Base-by-base conservation (phyloP, 2,888 invertebrate species). In the Seira musarum region DNA sequence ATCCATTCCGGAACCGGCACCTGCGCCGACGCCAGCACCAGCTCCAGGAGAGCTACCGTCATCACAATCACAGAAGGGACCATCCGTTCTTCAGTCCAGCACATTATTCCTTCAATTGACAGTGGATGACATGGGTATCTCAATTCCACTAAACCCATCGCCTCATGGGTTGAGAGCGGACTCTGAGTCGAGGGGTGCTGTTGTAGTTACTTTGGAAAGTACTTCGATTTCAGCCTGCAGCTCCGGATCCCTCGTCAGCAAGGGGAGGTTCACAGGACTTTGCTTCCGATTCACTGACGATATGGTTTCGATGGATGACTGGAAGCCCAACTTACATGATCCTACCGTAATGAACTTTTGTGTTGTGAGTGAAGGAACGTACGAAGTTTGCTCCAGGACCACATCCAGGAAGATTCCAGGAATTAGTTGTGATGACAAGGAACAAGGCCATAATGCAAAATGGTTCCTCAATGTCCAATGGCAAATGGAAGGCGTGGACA, bases 401-500 rank as follows among this genome's bases (percentile, higher is more conserved):
- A 94, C 95, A 71, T 95, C 96, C 8, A 94, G 95, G 46, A 76
- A 76, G n/a, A 69, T 69, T 63, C 19, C 35, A 1, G 60, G 25
- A 5, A 1, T 63, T n/a, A 6, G 46, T 17, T n/a, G n/a, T n/a
- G 76, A 57, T 15, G 69, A 68, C 10, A 68, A 70, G 53, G 69
- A 69, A 17, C 24, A 22, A 6, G 65, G 69, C 8, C 69, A 64
- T n/a, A 76, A 97, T 89, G 98, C 99, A 1, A 98, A 99, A 88
- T 99, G 99, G 99, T 93, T 98, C 88, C 90, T 99, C 79, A 98
- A 98, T 89, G 97, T 99, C 0, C 95, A 96, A 84, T 99, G 99
- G 97, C 95, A 98, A 90, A 99, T 99, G 99, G 96, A 98, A 89
- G 99, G 99, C 68, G 97, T 98, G 6, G 98, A 98, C 88, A 97